These are phyloP conservation scores for Saccopteryx leptura DNA, from an alignment of 2,113 vertebrate species.

Conservation along the genomic window DNA sequence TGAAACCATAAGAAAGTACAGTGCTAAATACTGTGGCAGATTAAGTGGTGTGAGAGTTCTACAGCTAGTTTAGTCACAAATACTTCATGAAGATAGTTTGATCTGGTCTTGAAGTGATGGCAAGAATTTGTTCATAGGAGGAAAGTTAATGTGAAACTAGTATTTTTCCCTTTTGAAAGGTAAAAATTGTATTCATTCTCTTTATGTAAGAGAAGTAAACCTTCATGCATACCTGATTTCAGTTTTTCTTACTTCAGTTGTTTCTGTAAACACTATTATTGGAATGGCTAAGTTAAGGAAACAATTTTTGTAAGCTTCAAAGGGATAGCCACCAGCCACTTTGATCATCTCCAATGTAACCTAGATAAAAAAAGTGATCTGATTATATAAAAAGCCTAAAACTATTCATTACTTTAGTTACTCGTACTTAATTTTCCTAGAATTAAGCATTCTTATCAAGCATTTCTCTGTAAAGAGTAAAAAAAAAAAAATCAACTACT, in stretches of 20 bases:
- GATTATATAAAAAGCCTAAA: conserved; percentile 43
- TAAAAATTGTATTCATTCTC: conserved; percentile 39
- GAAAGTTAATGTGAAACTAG: neutral
- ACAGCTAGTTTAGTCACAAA: conserved; percentile 44
- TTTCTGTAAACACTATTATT: conserved; percentile 96
- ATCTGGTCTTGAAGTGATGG: neutral
- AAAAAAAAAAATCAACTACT: neutral
- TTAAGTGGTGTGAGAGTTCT: neutral
- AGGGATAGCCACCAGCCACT: conserved; percentile 92
- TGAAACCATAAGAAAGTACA: conserved; percentile 35
- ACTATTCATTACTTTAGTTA: neutral
- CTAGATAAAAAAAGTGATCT: conserved; percentile 86
- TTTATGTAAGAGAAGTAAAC: conserved; percentile 51
- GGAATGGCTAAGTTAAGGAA: conserved; percentile 99
- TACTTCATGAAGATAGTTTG: neutral
- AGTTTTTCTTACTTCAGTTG: conserved; percentile 94
- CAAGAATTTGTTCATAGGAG: neutral
- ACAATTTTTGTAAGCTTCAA: conserved; percentile 97
- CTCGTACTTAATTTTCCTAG: neutral
- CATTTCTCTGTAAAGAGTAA: conserved; percentile 36
- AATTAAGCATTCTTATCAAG: neutral
- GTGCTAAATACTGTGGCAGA: neutral
- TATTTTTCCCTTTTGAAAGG: conserved; percentile 48
- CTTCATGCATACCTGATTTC: conserved; percentile 93
- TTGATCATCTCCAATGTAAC: conserved; percentile 98